Evolutionary conservation across 2,888 invertebrate species (phyloP).

Genomic region (Abrostola triplasia): DNA sequence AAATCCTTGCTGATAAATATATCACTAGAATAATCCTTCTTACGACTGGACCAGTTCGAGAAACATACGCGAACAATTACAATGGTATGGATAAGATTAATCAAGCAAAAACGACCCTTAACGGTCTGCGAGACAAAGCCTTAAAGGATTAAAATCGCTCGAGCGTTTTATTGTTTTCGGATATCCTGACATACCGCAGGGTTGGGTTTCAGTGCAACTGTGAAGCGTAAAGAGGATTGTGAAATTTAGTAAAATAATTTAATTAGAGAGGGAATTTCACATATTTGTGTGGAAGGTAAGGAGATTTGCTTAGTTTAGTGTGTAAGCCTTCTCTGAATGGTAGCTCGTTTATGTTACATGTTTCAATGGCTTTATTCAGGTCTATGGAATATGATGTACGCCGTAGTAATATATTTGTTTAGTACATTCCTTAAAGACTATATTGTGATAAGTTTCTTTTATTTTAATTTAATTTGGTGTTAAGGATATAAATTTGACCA

Average conservation of each 20-base stretch:
- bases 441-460: no score
- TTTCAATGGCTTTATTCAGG: not conserved
- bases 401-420: no score
- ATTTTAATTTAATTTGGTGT: no score
- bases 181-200: slow-evolving; percentile 63
- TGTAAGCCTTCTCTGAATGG: slow-evolving; percentile 20
- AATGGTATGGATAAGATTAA: slow-evolving; percentile 76
- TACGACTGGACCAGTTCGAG: slow-evolving; percentile 28
- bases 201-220: slow-evolving; percentile 34
- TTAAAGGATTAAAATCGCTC: slow-evolving; percentile 75
- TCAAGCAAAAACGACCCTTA: slow-evolving; percentile 78
- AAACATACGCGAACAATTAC: slow-evolving; percentile 69
- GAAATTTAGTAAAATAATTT: slow-evolving; percentile 37
- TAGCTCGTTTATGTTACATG: slow-evolving; percentile 7
- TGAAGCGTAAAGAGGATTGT: slow-evolving; percentile 27
- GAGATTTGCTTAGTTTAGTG: slow-evolving; percentile 14
- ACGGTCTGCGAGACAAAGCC: slow-evolving; percentile 72
- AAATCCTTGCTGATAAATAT: slow-evolving; percentile 41
- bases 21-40: slow-evolving; percentile 44
- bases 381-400: no score
- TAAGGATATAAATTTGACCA: no score
- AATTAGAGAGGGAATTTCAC: slow-evolving; percentile 32
- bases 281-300: slow-evolving; percentile 19
- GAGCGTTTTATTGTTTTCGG: slow-evolving; percentile 80
- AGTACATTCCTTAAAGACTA: no score